Evolutionary conservation across 2,113 vertebrate genomes (phyloP), one percentile per base, ranked within the genome.

Genomic region (Turnix velox): DNA sequence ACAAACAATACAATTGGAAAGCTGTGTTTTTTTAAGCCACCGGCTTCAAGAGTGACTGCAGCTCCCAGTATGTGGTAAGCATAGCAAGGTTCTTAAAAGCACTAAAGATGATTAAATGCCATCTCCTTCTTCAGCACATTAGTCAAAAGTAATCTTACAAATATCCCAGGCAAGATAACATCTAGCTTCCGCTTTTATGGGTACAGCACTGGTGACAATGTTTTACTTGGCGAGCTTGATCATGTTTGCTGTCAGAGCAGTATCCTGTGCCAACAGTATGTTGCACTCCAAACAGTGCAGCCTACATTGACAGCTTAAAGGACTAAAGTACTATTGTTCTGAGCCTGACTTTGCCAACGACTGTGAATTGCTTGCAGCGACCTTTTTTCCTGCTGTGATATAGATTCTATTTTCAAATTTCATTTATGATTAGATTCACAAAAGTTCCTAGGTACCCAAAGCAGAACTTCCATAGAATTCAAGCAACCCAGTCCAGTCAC

Each of bases 71-170:
- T 59, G 65, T 67, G 45, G 66, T 74, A 84, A 88, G 24, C 15
- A 18, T 37, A 61, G n/a, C 3, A 3, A 91, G 19, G 19, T 25
- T 89, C 51, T 78, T 87, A 74, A 68, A 95, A 95, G 27, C 59
- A 37, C 23, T 65, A 75, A 87, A 63, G 28, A 73, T 68, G 52
- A 92, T 94, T 88, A 93, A 84, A 42, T 88, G 23, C 42, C 4
- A 3, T 54, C n/a, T 88, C 35, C 14, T 81, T 73, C 51, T 69
- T 83, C 82, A 90, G 24, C 33, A 72, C 62, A 55, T 90, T 66
- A 93, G 30, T 95, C 89, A 92, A 93, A 95, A 84, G 40, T 43
- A 92, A 84, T 74, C 51, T 87, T 74, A 61, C 62, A 95, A 75
- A 82, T 87, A 39, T 72, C 90, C 37, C 69, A 92, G 51, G 55